phyloP scores from a whole-genome alignment of 2,113 vertebrate genomes.

The Macheiramphus alcinus region DNA sequence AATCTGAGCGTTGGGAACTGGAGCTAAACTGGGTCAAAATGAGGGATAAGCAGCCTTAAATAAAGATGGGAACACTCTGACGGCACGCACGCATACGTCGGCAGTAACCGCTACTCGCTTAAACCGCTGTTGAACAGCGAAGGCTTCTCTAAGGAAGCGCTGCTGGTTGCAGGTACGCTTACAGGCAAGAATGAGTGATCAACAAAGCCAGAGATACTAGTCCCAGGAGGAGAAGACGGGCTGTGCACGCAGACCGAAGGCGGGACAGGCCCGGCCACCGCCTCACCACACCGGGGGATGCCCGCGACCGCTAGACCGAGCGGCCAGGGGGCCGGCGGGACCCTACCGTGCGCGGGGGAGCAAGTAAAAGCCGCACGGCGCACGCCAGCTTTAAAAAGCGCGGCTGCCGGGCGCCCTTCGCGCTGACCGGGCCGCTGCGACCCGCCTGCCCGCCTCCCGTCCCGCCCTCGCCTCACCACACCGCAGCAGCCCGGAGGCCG shows the following conservation, averaged over 20 bases:
- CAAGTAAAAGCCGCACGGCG: fast-evolving
- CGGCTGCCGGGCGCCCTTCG: fast-evolving
- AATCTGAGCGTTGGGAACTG: not conserved
- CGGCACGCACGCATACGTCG: fast-evolving
- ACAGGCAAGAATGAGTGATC: fast-evolving
- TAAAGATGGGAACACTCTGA: not conserved
- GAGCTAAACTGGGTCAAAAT: not conserved
- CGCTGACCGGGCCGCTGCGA: fast-evolving
- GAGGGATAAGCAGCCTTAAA: not conserved
- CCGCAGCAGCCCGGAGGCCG: too few species aligned
- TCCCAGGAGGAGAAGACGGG: fast-evolving
- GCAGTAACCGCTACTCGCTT: fast-evolving
- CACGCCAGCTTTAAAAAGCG: fast-evolving
- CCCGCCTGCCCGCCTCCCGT: fast-evolving
- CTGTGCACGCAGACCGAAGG: fast-evolving
- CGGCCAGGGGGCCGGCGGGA: fast-evolving
- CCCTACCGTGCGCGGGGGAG: fast-evolving
- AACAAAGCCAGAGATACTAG: fast-evolving
- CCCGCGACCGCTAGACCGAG: fast-evolving
- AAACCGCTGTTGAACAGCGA: not conserved
- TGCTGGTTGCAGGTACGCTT: too few species aligned
- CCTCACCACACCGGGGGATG: fast-evolving
- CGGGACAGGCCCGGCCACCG: fast-evolving
- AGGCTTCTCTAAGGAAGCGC: not conserved
- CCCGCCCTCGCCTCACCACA: not conserved